Evolutionary conservation across 2,888 invertebrate species (phyloP).

Genomic region (Blastobasis adustella): DNA sequence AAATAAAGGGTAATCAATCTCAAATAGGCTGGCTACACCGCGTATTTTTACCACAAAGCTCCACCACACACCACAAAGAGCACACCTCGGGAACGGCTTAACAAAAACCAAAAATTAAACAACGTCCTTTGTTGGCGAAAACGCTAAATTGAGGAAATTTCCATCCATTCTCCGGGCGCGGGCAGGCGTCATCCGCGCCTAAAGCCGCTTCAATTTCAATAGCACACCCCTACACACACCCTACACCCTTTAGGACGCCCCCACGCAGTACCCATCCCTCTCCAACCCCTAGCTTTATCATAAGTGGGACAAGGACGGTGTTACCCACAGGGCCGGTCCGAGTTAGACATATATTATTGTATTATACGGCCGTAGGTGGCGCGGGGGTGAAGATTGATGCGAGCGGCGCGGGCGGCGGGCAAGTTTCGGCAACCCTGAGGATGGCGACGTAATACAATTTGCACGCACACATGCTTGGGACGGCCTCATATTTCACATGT

Average conservation of each 20-base stretch:
- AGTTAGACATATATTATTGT: slow-evolving; percentile 75
- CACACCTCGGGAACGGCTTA: slow-evolving; percentile 45
- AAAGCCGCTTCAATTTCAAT: slow-evolving; percentile 75
- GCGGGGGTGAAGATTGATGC: slow-evolving; percentile 72
- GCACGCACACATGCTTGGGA: slow-evolving; percentile 54
- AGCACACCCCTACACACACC: slow-evolving; percentile 68
- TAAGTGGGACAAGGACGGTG: slow-evolving; percentile 31
- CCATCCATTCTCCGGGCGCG: slow-evolving; percentile 74
- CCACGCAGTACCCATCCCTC: slow-evolving; percentile 42
- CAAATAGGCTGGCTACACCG: too few relatives aligned
- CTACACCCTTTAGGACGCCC: slow-evolving; percentile 74
- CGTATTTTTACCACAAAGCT: neutral
- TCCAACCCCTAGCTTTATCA: slow-evolving; percentile 24
- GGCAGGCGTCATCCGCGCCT: slow-evolving; percentile 74
- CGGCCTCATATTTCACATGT: slow-evolving; percentile 64
- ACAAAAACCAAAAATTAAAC: slow-evolving; percentile 73
- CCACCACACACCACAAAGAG: slow-evolving; percentile 6
- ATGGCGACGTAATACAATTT: slow-evolving; percentile 67
- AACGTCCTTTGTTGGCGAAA: slow-evolving; percentile 72
- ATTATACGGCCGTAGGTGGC: slow-evolving; percentile 72
- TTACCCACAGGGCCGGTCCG: slow-evolving; percentile 72
- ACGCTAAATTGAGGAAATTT: slow-evolving; percentile 75
- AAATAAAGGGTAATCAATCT: too few relatives aligned
- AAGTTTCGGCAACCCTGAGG: slow-evolving; percentile 70
- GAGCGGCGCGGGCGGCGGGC: slow-evolving; percentile 47